A percentile compares a stretch with the other conserved stretches of the same genome.
Conservation (phyloP, 2,888 invertebrate species). For the Drosophila villosipedis region DNA sequence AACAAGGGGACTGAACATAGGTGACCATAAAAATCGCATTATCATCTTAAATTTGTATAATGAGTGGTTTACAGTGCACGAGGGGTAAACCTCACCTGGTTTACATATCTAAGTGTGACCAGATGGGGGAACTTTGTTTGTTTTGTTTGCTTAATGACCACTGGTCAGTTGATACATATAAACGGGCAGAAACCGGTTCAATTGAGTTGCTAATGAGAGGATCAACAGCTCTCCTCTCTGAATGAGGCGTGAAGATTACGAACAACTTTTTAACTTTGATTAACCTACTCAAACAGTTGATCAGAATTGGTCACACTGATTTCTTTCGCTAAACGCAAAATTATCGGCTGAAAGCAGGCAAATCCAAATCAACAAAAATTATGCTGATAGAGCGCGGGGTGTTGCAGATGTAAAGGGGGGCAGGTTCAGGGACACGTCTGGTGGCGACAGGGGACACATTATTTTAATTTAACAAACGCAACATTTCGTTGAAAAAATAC, state of each 20-base stretch:
- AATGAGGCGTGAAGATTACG: slow-evolving; percentile 32
- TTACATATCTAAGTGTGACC: slow-evolving; percentile 8
- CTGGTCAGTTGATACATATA: slow-evolving; percentile 37
- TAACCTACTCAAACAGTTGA: background rate
- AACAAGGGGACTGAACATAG: slow-evolving; percentile 36
- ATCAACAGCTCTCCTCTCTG: background rate
- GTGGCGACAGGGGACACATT: slow-evolving; percentile 84
- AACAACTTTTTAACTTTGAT: background rate
- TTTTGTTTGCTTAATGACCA: slow-evolving; percentile 52
- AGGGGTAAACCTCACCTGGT: slow-evolving; percentile 23
- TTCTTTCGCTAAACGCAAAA: slow-evolving; percentile 32
- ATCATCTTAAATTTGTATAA: slow-evolving; percentile 66
- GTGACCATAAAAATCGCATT: slow-evolving; percentile 66
- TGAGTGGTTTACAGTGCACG: slow-evolving; percentile 2
- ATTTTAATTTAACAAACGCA: slow-evolving; percentile 74
- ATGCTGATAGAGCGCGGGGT: background rate
- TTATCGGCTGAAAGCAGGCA: slow-evolving; percentile 41
- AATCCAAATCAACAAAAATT: background rate
- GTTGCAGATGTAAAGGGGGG: background rate
- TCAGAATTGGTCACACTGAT: slow-evolving; percentile 24
- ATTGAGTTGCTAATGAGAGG: slow-evolving; percentile 13
- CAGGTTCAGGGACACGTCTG: slow-evolving; percentile 63
- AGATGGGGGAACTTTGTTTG: slow-evolving; percentile 28
- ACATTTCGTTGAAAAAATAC: slow-evolving; percentile 60
- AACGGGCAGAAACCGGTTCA: slow-evolving; percentile 29